A percentile compares a stretch with the other conserved stretches of the same genome.
phyloP scores from a whole-genome alignment of 2,113 vertebrate species.

The Pituophis catenifer region DNA sequence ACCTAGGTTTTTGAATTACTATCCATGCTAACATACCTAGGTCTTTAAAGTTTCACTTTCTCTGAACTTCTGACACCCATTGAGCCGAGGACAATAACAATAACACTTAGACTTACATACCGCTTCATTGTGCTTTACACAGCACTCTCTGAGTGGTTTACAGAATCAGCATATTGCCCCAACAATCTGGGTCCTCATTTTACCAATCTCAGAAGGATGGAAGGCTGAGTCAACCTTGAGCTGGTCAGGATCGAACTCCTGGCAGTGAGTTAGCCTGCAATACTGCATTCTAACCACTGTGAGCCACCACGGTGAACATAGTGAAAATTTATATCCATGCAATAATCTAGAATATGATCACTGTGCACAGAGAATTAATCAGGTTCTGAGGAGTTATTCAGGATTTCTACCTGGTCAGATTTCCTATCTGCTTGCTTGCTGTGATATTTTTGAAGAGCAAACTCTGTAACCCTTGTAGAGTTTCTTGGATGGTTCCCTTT shows the following conservation, averaged over 20 bases:
- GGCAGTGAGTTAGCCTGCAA: too few relatives aligned
- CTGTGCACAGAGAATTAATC: neutral
- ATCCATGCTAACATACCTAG: neutral
- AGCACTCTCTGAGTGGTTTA: too few relatives aligned
- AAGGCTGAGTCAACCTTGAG: too few relatives aligned
- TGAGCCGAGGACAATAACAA: neutral
- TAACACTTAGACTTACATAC: too few relatives aligned
- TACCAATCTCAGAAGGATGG: too few relatives aligned
- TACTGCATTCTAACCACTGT: too few relatives aligned
- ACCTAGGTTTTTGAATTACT: neutral
- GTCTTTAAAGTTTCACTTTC: neutral
- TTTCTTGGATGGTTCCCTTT: neutral
- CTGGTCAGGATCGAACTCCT: too few relatives aligned
- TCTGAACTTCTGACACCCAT: neutral
- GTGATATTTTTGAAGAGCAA: neutral
- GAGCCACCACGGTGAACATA: too few relatives aligned
- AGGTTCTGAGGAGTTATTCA: neutral
- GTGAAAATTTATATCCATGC: neutral
- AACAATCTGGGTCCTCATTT: too few relatives aligned
- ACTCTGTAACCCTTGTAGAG: neutral
- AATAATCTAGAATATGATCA: neutral
- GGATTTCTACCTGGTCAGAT: neutral
- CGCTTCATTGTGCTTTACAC: too few relatives aligned
- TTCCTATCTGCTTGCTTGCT: neutral
- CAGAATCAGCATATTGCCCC: too few relatives aligned